Conservation (phyloP, 2,888 invertebrate species). For the Melikaiella ostensackeni region DNA sequence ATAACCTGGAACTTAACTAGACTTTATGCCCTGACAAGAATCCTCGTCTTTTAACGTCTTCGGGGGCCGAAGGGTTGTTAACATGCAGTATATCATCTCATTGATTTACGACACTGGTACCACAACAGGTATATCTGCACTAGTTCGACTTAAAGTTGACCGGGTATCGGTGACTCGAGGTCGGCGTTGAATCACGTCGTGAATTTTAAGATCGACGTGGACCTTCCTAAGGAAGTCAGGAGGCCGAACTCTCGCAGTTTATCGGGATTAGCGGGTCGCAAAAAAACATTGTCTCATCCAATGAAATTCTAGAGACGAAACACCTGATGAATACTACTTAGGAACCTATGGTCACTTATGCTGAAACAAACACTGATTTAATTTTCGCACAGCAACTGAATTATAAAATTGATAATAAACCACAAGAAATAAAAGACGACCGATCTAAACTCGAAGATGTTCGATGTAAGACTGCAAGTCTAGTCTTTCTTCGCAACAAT, state of each 20-base stretch:
- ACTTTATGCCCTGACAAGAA: slow-evolving; percentile 24
- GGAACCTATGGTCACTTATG: neutral
- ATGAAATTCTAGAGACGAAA: neutral
- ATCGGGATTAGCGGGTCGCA: slow-evolving; percentile 71
- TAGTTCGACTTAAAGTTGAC: slow-evolving; percentile 25
- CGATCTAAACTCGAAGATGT: slow-evolving; percentile 72
- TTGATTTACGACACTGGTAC: slow-evolving; percentile 9
- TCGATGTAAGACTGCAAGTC: slow-evolving; percentile 71
- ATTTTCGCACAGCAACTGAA: neutral
- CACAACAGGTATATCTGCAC: slow-evolving; percentile 23
- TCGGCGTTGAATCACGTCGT: slow-evolving; percentile 44
- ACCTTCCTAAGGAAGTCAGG: slow-evolving; percentile 61
- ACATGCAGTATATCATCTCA: slow-evolving; percentile 26
- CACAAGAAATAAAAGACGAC: slow-evolving; percentile 68
- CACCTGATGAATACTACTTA: neutral
- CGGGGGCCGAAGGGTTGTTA: slow-evolving; percentile 8
- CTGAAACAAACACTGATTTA: neutral
- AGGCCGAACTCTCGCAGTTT: slow-evolving; percentile 61
- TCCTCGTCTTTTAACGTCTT: slow-evolving; percentile 9
- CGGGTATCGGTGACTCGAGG: slow-evolving; percentile 27
- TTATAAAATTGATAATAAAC: slow-evolving; percentile 60
- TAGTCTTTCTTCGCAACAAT: slow-evolving; percentile 71
- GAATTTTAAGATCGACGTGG: slow-evolving; percentile 58
- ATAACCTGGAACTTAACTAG: slow-evolving; percentile 4
- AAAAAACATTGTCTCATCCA: slow-evolving; percentile 1